A percentile compares a stretch with the other conserved stretches of the same genome.
phyloP scores from a whole-genome alignment of 2,888 invertebrate genomes.

The Melanostoma scalare region DNA sequence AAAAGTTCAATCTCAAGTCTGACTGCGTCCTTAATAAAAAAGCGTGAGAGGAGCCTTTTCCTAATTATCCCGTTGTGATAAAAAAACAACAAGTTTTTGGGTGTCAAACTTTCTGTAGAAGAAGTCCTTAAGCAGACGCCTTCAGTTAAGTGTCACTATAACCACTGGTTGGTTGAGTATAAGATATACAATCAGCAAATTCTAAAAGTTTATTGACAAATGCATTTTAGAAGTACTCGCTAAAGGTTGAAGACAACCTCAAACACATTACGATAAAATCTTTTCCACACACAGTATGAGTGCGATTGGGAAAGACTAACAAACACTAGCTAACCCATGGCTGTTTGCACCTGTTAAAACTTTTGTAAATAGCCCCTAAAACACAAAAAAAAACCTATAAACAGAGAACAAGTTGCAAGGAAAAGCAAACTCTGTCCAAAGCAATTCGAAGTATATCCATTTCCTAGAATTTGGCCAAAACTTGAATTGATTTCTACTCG shows the following conservation, averaged over 20 bases:
- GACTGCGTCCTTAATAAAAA: too few relatives aligned
- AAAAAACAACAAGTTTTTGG: too few relatives aligned
- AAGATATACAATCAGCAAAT: too few relatives aligned
- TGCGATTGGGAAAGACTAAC: slow-evolving; percentile 17
- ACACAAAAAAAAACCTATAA: slow-evolving; percentile 4
- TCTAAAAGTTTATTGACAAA: background rate
- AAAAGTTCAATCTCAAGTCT: too few relatives aligned
- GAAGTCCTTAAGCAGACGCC: too few relatives aligned
- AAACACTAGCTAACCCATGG: slow-evolving; percentile 32
- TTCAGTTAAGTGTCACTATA: too few relatives aligned
- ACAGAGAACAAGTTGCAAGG: background rate
- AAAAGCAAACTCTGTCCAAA: slow-evolving; percentile 3
- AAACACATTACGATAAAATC: slow-evolving; percentile 35
- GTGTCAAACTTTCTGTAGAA: too few relatives aligned
- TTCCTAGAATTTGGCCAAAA: slow-evolving; percentile 49
- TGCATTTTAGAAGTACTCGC: slow-evolving; percentile 22
- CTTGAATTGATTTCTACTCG: slow-evolving; percentile 63
- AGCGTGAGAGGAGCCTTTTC: too few relatives aligned
- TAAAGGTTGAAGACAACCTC: slow-evolving; percentile 22
- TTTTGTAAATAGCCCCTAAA: slow-evolving; percentile 51
- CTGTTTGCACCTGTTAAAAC: slow-evolving; percentile 67
- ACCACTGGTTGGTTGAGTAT: too few relatives aligned
- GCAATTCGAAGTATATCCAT: slow-evolving; percentile 2
- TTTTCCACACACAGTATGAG: background rate
- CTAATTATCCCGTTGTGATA: too few relatives aligned